Evolutionary conservation across 2,888 invertebrate genomes (phyloP).

Genomic region (Sepioteuthis lessoniana): DNA sequence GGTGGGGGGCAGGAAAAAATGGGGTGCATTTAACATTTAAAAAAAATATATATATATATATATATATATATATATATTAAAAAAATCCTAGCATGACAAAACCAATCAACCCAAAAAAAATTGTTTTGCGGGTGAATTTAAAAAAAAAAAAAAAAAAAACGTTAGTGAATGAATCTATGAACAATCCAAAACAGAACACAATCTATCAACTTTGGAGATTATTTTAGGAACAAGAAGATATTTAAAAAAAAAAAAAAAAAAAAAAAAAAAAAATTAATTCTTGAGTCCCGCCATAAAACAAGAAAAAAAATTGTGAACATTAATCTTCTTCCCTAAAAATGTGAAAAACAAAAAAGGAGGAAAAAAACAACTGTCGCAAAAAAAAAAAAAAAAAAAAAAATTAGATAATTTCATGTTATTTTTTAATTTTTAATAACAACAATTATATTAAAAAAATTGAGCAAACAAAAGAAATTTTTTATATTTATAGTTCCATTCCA

Average conservation of each 20-base stretch:
- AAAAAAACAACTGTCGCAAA: no score
- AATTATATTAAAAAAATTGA: conserved; percentile 16
- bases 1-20: background rate
- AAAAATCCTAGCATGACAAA: background rate
- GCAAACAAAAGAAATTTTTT: background rate
- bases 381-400: background rate
- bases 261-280: background rate
- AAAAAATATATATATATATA: background rate
- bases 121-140: background rate
- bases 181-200: background rate
- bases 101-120: background rate
- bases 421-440: conserved; percentile 33
- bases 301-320: background rate
- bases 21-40: background rate
- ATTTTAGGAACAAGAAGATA: no score
- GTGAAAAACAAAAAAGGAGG: background rate
- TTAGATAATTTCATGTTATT: conserved; percentile 33
- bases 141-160: background rate
- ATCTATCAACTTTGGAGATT: background rate
- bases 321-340: background rate
- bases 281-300: background rate
- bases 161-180: no score
- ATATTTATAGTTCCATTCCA: background rate
- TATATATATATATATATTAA: background rate
- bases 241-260: background rate